Base-by-base conservation (phyloP, 2,888 invertebrate genomes). In the Didymodactylos carnosus region DNA sequence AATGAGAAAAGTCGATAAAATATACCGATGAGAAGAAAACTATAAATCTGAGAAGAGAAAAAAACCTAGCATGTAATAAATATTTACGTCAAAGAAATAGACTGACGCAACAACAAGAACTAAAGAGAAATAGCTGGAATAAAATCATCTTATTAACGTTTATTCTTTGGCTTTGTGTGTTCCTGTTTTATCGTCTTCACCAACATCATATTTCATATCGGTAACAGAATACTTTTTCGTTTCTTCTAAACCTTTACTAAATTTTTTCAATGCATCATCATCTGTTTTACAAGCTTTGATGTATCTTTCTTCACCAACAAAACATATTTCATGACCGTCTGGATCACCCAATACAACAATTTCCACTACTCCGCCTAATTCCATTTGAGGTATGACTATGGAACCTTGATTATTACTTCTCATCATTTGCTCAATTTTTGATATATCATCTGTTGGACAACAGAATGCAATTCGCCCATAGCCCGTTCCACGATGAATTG, bases 271-370 rank as follows among this genome's bases (percentile, higher is more conserved):
- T 70, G 90, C 91, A 73, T 89, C 87, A 0, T 90, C 88, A 82
- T 97, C 95, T 5, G 91, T 87, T 78, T 89, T 87, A 0, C 94
- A 94, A 49, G 97, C 84, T 79, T 93, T 87, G 10, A 89, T 85
- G 85, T 94, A 98, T 46, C 90, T 93, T 85, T 94, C 94, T 79
- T 94, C 94, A 77, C 94, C 95, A 8, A 97, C 97, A 84, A 95
- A 95, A 84, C 97, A 97, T 77, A 98, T 97, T 46, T 72, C 74
- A 69, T 71, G 69, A 25, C 35, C 75, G 69, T 88, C 89, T 0
- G 97, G 95, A 86, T 98, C 97, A 2, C 92, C 92, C 5, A 97
- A 85, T 79, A 98, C 97, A 75, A 98, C 91, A 41, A 98, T 97
- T 10, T 35, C 62, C 1, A 19, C 8, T 19, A 35, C 19, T 83